phyloP scores from a whole-genome alignment of 1,140 invertebrate species.

The Anastrepha obliqua region DNA sequence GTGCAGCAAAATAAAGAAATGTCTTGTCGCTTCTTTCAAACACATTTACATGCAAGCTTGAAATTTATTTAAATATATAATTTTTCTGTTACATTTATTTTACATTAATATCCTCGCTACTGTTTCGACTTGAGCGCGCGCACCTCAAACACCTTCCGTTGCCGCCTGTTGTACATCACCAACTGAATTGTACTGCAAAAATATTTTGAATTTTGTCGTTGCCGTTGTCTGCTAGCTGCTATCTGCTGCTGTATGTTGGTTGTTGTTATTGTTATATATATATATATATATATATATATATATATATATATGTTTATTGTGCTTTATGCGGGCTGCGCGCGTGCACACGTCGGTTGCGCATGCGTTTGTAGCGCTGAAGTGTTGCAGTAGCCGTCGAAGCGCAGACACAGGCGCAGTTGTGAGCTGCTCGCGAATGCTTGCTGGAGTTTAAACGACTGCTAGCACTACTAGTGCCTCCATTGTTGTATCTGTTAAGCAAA shows the following conservation, averaged over 20 bases:
- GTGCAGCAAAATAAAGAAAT: not conserved
- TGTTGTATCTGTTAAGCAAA: not conserved
- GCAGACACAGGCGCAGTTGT: not conserved
- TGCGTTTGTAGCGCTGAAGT: not conserved
- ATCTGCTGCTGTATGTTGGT: not conserved
- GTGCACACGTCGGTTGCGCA: not conserved
- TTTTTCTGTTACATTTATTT: not conserved
- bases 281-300: no score
- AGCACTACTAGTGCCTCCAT: not conserved
- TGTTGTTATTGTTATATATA: not conserved
- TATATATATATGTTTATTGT: no score
- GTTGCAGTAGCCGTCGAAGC: not conserved
- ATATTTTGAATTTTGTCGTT: constrained; percentile 28
- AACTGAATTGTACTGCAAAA: constrained; percentile 31
- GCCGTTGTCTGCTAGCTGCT: not conserved
- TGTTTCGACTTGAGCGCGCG: not conserved
- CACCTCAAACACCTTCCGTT: constrained; percentile 19
- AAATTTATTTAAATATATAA: not conserved
- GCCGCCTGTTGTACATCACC: constrained; percentile 33
- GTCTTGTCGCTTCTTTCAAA: not conserved
- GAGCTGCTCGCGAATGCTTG: not conserved
- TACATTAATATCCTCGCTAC: not conserved
- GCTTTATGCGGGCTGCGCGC: no score
- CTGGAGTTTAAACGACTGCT: not conserved
- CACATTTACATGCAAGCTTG: not conserved